These are phyloP conservation scores for Parapristionchus giblindavisi DNA, from an alignment of 2,888 invertebrate species.

Conservation along the genomic window DNA sequence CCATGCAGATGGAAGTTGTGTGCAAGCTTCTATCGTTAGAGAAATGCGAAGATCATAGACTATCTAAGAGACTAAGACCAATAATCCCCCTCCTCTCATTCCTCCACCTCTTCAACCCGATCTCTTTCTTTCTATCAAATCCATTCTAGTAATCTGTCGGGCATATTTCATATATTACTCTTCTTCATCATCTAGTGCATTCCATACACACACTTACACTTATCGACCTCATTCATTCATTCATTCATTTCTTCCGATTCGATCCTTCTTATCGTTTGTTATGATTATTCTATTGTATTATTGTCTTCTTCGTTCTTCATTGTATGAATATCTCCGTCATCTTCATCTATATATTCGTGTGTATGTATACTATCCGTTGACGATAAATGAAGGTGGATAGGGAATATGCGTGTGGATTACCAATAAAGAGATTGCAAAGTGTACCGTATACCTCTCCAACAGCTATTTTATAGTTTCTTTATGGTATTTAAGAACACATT, in stretches of 20 bases:
- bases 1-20: conserved; percentile 53
- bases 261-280: neutral
- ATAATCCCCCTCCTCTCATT: neutral
- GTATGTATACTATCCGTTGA: no score
- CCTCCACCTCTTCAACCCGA: neutral
- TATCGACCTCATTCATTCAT: neutral
- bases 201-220: no score
- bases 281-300: conserved; percentile 11
- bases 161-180: no score
- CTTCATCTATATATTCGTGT: conserved; percentile 24
- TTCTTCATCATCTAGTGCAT: neutral
- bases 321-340: neutral
- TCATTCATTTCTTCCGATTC: conserved; percentile 7
- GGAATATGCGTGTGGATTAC: conserved; percentile 16
- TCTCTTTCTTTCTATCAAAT: neutral
- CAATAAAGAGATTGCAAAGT: conserved; percentile 35
- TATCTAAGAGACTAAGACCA: no score
- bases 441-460: no score
- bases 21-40: conserved; percentile 40
- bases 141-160: conserved; percentile 3
- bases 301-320: neutral
- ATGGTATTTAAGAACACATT: no score
- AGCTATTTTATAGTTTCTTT: no score
- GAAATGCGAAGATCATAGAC: no score
- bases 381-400: conserved; percentile 30